These are phyloP conservation scores for Stegostoma tigrinum DNA, from an alignment of 2,113 vertebrate species.

Conservation along the genomic window DNA sequence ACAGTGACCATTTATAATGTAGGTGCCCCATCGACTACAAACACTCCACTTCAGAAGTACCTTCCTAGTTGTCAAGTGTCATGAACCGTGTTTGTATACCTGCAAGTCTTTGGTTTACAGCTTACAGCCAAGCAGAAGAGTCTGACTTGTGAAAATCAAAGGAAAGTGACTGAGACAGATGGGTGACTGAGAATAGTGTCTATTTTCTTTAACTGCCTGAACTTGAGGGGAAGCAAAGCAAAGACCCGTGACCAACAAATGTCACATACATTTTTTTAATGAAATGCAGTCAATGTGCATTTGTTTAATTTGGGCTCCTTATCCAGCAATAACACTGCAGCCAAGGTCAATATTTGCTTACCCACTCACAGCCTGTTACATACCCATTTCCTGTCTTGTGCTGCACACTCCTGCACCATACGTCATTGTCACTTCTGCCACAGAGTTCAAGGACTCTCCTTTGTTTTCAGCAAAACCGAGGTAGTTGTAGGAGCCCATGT, in stretches of 20 bases:
- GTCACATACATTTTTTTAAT: not conserved
- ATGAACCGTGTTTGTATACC: not conserved
- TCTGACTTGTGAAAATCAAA: not conserved
- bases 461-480: slow-evolving; percentile 79
- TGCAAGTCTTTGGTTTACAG: not conserved
- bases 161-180: not conserved
- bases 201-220: not conserved
- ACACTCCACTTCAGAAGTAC: not conserved
- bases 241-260: not conserved
- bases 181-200: not conserved
- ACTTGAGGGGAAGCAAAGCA: not conserved
- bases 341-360: not conserved
- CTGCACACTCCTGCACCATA: slow-evolving; percentile 77
- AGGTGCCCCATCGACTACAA: no score
- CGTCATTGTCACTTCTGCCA: slow-evolving; percentile 55
- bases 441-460: slow-evolving; percentile 67
- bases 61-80: not conserved
- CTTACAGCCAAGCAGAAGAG: not conserved
- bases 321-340: not conserved
- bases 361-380: slow-evolving; percentile 40
- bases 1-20: no score
- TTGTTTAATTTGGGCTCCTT: not conserved
- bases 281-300: not conserved
- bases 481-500: slow-evolving; percentile 94
- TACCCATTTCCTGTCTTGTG: slow-evolving; percentile 83